phyloP scores from a whole-genome alignment of 2,888 invertebrate species.

The Diarsia dahlii region DNA sequence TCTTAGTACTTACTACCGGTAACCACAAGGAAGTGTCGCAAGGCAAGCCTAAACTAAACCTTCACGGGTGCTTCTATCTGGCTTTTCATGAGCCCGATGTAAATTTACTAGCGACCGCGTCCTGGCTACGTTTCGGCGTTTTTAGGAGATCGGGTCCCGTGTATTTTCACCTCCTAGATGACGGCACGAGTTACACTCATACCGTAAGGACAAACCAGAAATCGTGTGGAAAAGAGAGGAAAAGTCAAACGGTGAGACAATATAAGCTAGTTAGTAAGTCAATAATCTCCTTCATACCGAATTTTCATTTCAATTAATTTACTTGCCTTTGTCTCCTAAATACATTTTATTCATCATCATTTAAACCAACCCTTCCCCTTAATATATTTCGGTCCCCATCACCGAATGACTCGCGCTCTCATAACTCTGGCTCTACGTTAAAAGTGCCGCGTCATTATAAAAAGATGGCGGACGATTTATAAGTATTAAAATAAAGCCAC shows the following conservation, averaged over 20 bases:
- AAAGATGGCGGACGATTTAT: constrained; percentile 55
- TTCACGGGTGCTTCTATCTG: no score
- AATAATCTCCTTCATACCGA: neutral
- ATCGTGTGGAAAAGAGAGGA: neutral
- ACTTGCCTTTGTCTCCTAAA: constrained; percentile 1
- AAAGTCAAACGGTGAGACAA: neutral
- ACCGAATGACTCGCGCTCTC: constrained; percentile 45
- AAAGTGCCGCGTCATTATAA: constrained; percentile 58
- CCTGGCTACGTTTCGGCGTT: neutral
- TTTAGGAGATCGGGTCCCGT: no score
- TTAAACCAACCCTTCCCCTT: constrained; percentile 43
- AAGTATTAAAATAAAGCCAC: constrained; percentile 66
- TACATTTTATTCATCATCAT: constrained; percentile 21
- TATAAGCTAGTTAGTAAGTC: neutral
- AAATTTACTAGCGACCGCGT: no score
- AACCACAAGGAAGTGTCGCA: no score
- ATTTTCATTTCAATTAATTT: constrained; percentile 8
- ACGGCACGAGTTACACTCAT: neutral
- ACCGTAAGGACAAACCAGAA: neutral
- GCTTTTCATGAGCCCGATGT: no score
- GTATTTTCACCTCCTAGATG: neutral
- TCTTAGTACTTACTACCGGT: no score
- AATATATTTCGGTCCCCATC: constrained; percentile 26
- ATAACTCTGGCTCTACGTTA: constrained; percentile 51
- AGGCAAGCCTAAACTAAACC: no score